phyloP scores from a whole-genome alignment of 2,797 vertebrate species.

The Falco berigora region DNA sequence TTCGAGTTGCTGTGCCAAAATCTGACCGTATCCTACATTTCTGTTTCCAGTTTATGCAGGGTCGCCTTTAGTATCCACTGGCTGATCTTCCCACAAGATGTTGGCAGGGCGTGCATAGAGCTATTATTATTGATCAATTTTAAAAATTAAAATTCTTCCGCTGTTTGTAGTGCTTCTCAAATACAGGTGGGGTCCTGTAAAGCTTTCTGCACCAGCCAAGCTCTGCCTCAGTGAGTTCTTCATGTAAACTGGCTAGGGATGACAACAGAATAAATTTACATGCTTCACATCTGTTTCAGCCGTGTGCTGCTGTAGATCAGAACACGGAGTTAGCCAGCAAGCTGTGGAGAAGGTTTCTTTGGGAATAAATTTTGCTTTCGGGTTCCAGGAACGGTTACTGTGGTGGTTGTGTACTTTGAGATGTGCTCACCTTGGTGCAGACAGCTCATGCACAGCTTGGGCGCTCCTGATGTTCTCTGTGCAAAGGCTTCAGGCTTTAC shows the following conservation, averaged over 20 bases:
- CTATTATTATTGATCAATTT: background rate
- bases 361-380: background rate
- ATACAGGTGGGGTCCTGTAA: background rate
- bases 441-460: fast-evolving
- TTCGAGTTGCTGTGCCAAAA: background rate
- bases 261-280: background rate
- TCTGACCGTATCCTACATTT: background rate
- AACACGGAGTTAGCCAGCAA: background rate
- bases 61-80: background rate
- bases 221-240: background rate
- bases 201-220: background rate
- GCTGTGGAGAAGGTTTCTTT: background rate
- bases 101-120: background rate
- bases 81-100: background rate
- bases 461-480: background rate
- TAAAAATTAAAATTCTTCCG: background rate
- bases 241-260: background rate
- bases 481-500: background rate
- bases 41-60: background rate
- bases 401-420: background rate
- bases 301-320: background rate
- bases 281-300: background rate
- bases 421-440: background rate
- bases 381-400: background rate
- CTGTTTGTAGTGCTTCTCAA: background rate